Evolutionary conservation across 2,797 vertebrate genomes (phyloP).

Genomic region (Aldrovandia affinis): DNA sequence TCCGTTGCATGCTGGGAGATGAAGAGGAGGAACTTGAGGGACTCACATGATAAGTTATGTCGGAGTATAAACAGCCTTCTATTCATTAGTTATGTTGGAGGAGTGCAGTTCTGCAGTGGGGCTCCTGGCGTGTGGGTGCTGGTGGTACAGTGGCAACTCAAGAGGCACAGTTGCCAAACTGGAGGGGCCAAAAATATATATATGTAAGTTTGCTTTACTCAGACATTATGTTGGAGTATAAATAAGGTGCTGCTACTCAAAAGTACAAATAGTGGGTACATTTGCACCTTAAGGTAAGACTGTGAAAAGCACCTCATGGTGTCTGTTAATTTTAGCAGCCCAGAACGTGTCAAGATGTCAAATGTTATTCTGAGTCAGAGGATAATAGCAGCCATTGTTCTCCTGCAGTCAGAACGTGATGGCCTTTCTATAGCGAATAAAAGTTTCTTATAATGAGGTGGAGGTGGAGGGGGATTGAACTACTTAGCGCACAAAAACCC

Average conservation of each 20-base stretch:
- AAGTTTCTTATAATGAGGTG: conserved; percentile 32
- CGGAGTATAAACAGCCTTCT: no score
- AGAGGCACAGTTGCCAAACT: no score
- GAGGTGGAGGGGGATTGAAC: conserved; percentile 19
- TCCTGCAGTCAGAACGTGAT: conserved; percentile 21
- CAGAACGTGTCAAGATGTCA: conserved; percentile 37
- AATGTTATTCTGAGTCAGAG: conserved; percentile 30
- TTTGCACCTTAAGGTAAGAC: background rate
- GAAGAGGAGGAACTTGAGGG: no score
- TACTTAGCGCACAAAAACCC: conserved; percentile 36
- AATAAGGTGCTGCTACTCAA: conserved; percentile 9
- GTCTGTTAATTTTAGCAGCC: conserved; percentile 33
- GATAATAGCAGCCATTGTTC: conserved; percentile 35
- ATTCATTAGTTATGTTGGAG: no score
- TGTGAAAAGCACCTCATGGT: conserved; percentile 24
- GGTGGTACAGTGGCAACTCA: no score
- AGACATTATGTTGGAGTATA: conserved; percentile 43
- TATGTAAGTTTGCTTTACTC: conserved; percentile 9
- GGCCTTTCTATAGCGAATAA: conserved; percentile 20
- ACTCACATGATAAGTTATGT: no score
- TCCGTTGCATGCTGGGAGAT: no score
- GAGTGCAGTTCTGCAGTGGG: no score
- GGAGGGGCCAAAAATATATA: background rate
- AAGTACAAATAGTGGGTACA: conserved; percentile 1
- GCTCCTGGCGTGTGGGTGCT: no score